phyloP scores from a whole-genome alignment of 2,888 invertebrate genomes.

The Tenodera sinensis region DNA sequence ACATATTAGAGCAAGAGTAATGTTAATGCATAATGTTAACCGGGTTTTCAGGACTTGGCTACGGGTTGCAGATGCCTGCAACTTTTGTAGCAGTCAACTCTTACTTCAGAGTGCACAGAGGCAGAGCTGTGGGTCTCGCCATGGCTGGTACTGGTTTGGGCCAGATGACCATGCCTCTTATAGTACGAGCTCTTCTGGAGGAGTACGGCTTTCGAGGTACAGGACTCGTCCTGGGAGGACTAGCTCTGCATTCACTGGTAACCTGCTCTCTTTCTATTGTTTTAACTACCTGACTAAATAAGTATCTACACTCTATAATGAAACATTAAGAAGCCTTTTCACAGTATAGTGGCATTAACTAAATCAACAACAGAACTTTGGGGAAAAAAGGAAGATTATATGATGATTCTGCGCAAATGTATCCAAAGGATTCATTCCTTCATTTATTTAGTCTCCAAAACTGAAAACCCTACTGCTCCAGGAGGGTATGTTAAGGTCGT shows the following conservation, averaged over 20 bases:
- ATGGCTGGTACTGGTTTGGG: constrained; percentile 74
- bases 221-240: constrained; percentile 57
- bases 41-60: constrained; percentile 55
- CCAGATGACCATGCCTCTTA: constrained; percentile 69
- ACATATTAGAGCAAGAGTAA: neutral
- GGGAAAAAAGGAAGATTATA: too few relatives aligned
- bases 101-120: constrained; percentile 64
- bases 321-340: too few relatives aligned
- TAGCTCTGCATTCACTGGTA: constrained; percentile 58
- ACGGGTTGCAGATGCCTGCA: constrained; percentile 67
- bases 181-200: constrained; percentile 59
- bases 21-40: neutral
- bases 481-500: too few relatives aligned
- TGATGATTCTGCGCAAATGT: too few relatives aligned
- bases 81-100: constrained; percentile 68
- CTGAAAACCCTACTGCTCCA: too few relatives aligned
- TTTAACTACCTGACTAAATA: too few relatives aligned
- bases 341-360: too few relatives aligned
- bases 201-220: constrained; percentile 62
- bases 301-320: too few relatives aligned
- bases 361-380: too few relatives aligned
- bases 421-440: too few relatives aligned
- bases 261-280: neutral
- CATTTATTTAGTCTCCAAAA: too few relatives aligned
- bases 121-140: constrained; percentile 70